Evolutionary conservation across 2,888 invertebrate genomes (phyloP).

Genomic region (Gastracanthus pulcherrimus): DNA sequence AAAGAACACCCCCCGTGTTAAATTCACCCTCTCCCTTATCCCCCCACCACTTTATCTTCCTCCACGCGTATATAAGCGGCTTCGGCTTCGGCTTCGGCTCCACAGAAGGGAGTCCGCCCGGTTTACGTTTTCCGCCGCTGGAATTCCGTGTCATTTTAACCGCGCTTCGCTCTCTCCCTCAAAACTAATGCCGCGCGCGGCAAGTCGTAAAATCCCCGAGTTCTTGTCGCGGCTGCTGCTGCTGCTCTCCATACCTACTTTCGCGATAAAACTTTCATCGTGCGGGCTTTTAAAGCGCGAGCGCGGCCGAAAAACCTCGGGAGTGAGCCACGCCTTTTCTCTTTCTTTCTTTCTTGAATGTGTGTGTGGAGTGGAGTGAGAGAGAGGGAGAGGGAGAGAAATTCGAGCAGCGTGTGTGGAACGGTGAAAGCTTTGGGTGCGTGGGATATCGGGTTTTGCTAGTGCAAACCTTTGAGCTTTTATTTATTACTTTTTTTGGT

Average conservation of each 20-base stretch:
- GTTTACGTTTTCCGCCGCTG: slow-evolving; percentile 39
- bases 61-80: slow-evolving; percentile 21
- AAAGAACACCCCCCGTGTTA: too few species aligned
- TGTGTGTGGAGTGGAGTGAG: too few species aligned
- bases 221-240: not conserved
- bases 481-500: too few species aligned
- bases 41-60: slow-evolving; percentile 3
- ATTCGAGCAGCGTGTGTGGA: too few species aligned
- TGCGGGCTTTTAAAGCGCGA: slow-evolving; percentile 45
- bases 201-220: slow-evolving; percentile 30
- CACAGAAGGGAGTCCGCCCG: slow-evolving; percentile 33
- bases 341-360: too few species aligned
- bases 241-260: slow-evolving; percentile 47
- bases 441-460: too few species aligned
- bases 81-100: too few species aligned
- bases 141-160: slow-evolving; percentile 42
- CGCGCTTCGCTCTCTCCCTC: not conserved
- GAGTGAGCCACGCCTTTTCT: not conserved
- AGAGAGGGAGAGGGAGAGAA: too few species aligned
- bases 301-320: slow-evolving; percentile 13
- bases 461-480: too few species aligned
- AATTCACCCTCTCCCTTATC: slow-evolving; percentile 15
- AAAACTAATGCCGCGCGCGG: slow-evolving; percentile 9
- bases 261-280: slow-evolving; percentile 67
- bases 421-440: too few species aligned